phyloP scores from a whole-genome alignment of 2,888 invertebrate species.

The Slavum lentiscoides region DNA sequence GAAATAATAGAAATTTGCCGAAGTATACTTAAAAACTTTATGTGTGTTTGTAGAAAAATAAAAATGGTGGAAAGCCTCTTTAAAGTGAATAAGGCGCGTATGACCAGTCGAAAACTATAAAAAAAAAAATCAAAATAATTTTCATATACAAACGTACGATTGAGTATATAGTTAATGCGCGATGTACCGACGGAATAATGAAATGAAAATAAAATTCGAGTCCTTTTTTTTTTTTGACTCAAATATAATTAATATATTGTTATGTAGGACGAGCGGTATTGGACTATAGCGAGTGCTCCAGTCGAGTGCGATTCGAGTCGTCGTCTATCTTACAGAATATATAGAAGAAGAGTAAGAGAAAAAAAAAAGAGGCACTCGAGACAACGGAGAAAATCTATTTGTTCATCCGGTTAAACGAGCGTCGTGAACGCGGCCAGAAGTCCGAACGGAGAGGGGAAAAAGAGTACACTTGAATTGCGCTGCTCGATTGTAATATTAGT shows the following conservation, averaged over 20 bases:
- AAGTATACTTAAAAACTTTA: no score
- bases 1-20: no score
- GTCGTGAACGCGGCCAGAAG: slow-evolving; percentile 27
- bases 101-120: no score
- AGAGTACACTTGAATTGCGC: background rate
- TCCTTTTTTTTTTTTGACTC: background rate
- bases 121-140: no score
- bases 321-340: no score
- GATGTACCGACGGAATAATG: background rate
- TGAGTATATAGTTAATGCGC: no score
- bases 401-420: slow-evolving; percentile 28
- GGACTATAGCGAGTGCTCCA: background rate
- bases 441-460: slow-evolving; percentile 3
- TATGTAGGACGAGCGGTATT: background rate
- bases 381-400: slow-evolving; percentile 26
- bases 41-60: no score
- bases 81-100: no score
- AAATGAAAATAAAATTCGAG: background rate
- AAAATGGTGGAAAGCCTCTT: no score
- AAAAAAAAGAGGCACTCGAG: slow-evolving; percentile 4
- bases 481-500: background rate
- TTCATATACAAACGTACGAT: no score
- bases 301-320: background rate
- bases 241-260: background rate
- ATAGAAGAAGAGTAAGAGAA: no score